Conservation (phyloP, 2,797 vertebrate genomes). For the Salmo trutta region DNA sequence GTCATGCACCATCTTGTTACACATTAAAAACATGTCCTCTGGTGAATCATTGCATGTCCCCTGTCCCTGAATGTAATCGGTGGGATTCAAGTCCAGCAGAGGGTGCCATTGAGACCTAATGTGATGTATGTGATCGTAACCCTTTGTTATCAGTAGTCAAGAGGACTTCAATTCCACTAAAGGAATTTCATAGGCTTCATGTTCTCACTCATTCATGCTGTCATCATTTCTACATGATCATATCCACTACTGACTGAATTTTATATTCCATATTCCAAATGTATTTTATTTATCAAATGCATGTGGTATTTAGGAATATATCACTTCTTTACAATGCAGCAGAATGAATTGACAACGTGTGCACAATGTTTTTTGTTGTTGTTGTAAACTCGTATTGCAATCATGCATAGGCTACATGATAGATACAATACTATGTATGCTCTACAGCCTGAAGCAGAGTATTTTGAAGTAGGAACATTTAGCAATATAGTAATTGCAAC, state of each 20-base stretch:
- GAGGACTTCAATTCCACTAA: neutral
- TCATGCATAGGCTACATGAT: neutral
- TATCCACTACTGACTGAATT: neutral
- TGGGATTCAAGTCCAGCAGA: slow-evolving; percentile 71
- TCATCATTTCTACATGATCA: neutral
- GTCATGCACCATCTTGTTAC: too few relatives aligned
- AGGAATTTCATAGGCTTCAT: neutral
- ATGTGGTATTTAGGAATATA: neutral
- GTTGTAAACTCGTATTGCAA: neutral
- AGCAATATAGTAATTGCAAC: slow-evolving; percentile 72
- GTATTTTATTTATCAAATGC: neutral
- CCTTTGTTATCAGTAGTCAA: slow-evolving; percentile 42
- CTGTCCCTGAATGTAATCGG: neutral
- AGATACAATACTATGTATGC: neutral
- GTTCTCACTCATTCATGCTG: neutral
- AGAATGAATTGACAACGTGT: neutral
- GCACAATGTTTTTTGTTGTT: neutral
- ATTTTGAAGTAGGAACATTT: slow-evolving; percentile 66
- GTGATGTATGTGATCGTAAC: slow-evolving; percentile 30
- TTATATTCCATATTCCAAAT: neutral
- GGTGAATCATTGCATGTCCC: neutral
- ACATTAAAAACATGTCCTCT: too few relatives aligned
- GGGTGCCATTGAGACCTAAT: slow-evolving; percentile 69
- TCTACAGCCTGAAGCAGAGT: slow-evolving; percentile 24
- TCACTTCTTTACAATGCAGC: neutral